Evolutionary conservation across 92 coral and sea anemone species (phyloP).

Genomic region (Umimayanthus kanabou): DNA sequence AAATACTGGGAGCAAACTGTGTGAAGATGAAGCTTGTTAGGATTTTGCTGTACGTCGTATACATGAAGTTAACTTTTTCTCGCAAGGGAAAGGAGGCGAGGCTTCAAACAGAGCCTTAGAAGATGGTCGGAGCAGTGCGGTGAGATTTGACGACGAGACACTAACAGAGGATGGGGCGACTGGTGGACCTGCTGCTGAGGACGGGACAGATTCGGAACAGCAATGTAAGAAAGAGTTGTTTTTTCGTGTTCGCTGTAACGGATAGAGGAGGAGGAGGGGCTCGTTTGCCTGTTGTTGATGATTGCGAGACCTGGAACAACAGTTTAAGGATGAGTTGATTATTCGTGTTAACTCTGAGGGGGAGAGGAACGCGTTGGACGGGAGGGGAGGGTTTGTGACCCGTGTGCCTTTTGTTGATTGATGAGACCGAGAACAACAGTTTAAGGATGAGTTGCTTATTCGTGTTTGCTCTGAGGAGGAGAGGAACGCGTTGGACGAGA

Average conservation of each 20-base stretch:
- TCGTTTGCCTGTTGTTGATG: background rate
- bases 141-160: conserved; percentile 53
- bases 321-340: background rate
- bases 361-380: too few relatives aligned
- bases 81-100: conserved; percentile 12
- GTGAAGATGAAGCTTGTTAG: too few relatives aligned
- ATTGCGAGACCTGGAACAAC: conserved; percentile 14
- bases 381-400: too few relatives aligned
- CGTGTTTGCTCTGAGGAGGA: too few relatives aligned
- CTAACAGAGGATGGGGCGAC: conserved; percentile 41
- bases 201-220: conserved; percentile 25
- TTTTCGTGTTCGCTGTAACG: background rate
- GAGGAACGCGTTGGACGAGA: background rate
- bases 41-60: background rate
- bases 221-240: background rate
- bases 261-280: background rate
- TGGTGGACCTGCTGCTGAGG: conserved; percentile 8
- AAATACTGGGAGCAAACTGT: too few relatives aligned
- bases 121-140: conserved; percentile 46
- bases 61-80: background rate
- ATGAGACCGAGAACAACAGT: conserved; percentile 6
- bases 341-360: background rate
- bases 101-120: background rate
- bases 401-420: background rate
- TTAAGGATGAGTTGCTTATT: too few relatives aligned